phyloP scores from a whole-genome alignment of 2,113 vertebrate genomes.

The Tragelaphus strepsiceros region DNA sequence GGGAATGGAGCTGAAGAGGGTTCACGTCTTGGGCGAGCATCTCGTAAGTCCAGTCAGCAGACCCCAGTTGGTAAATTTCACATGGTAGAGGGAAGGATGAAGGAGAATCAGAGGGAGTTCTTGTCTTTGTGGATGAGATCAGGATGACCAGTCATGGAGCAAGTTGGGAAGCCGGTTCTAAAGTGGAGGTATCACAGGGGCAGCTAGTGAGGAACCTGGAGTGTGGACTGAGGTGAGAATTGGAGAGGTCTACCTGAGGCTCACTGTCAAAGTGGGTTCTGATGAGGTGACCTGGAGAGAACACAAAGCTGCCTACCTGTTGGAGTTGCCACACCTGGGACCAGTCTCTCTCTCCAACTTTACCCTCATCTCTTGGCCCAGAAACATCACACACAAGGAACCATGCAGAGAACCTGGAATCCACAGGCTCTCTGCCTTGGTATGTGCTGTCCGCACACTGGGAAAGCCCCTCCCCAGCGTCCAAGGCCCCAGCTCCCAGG shows the following conservation, averaged over 20 bases:
- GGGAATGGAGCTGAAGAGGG: not conserved
- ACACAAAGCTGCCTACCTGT: not conserved
- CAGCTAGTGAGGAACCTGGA: not conserved
- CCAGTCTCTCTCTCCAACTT: not conserved
- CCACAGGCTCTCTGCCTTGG: not conserved
- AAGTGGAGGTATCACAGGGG: not conserved
- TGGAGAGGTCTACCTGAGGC: too few relatives aligned
- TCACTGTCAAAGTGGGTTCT: not conserved
- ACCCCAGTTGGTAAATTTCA: not conserved
- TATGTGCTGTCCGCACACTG: rapidly evolving
- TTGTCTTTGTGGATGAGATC: not conserved
- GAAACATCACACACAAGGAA: not conserved
- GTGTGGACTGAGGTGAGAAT: not conserved
- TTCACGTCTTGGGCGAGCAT: not conserved
- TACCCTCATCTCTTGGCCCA: not conserved
- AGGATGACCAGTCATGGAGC: not conserved
- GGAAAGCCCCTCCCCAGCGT: too few relatives aligned
- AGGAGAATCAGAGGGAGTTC: not conserved
- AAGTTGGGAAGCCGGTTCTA: not conserved
- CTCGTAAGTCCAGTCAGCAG: not conserved
- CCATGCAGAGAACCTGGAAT: rapidly evolving
- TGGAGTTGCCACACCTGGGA: not conserved
- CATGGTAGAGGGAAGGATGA: not conserved
- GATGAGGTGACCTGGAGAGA: not conserved
- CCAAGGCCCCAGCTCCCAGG: not conserved